Percentiles rank a stretch among this genome's conserved stretches.
Evolutionary conservation across 2,113 vertebrate genomes (phyloP).

Genomic region (Colinus virginianus): DNA sequence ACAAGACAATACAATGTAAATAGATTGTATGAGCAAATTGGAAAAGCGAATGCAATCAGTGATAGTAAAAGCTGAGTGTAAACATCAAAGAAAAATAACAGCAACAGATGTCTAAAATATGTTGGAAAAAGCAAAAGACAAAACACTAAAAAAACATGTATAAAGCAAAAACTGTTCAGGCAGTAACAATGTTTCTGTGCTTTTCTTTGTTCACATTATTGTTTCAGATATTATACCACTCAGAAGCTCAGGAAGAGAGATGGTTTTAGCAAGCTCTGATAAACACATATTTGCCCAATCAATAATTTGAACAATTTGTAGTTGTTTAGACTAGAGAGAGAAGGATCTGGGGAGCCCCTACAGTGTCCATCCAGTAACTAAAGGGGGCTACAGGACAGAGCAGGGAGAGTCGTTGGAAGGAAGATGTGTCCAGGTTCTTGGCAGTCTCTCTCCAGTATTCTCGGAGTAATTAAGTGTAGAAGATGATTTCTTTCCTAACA

Average conservation of each 20-base stretch:
- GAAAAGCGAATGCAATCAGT: neutral
- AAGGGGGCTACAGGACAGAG: neutral
- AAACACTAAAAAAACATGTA: neutral
- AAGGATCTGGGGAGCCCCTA: neutral
- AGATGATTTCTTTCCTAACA: neutral
- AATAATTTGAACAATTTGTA: neutral
- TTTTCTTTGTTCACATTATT: slow-evolving; percentile 3
- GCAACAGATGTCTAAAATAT: neutral
- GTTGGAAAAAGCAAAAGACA: neutral
- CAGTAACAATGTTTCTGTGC: neutral
- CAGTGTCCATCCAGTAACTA: neutral
- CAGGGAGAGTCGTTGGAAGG: neutral
- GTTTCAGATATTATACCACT: neutral
- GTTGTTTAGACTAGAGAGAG: neutral
- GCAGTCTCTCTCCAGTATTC: neutral
- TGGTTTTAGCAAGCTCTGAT: neutral
- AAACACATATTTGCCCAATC: neutral
- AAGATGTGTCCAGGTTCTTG: neutral
- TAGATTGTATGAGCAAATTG: neutral
- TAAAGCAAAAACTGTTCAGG: neutral
- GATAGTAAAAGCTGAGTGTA: neutral
- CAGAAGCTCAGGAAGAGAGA: neutral
- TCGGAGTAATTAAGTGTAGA: neutral
- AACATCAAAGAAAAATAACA: neutral
- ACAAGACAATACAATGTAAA: neutral